Evolutionary conservation across 2,888 invertebrate species (phyloP).

Genomic region (Erebia aethiops): DNA sequence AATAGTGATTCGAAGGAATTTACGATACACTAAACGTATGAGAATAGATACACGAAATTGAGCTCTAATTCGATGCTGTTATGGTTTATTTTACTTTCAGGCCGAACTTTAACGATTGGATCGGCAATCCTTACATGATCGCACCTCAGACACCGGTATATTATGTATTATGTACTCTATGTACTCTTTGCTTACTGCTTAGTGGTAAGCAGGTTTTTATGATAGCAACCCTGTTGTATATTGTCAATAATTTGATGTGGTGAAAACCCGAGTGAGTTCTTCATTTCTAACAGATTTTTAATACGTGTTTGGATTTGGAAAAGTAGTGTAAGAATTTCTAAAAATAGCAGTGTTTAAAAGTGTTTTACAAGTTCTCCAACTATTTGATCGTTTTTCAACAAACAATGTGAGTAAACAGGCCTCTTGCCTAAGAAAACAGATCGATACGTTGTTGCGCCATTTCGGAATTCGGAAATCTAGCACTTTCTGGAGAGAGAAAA

Average conservation of each 20-base stretch:
- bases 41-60: too few species aligned
- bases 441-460: conserved; percentile 65
- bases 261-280: background rate
- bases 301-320: background rate
- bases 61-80: too few species aligned
- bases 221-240: background rate
- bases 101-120: too few species aligned
- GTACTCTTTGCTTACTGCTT: too few species aligned
- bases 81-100: too few species aligned
- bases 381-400: background rate
- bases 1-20: too few species aligned
- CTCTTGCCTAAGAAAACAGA: conserved; percentile 40
- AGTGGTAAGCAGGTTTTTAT: background rate
- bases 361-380: background rate
- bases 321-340: background rate
- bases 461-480: conserved; percentile 51
- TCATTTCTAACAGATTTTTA: too few species aligned
- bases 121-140: too few species aligned
- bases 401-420: background rate
- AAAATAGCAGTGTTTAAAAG: conserved; percentile 1
- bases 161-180: too few species aligned
- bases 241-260: background rate
- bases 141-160: too few species aligned
- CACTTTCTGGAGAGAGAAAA: conserved; percentile 46
- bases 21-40: too few species aligned